Base-by-base conservation (phyloP, 1,140 invertebrate genomes). In the Diabrotica undecimpunctata region DNA sequence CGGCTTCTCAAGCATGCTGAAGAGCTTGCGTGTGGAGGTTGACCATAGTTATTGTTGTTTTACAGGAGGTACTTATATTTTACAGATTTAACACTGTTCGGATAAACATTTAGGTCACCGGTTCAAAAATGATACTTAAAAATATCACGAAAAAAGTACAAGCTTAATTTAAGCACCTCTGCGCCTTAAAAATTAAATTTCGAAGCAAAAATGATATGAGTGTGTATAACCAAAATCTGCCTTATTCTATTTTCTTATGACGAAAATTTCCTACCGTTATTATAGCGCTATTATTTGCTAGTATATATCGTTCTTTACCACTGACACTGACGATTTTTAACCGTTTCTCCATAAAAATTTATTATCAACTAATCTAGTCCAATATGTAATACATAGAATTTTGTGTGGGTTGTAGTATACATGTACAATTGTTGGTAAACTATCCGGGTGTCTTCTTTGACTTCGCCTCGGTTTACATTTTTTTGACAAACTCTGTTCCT, bases 131-230 rank as follows among this genome's bases (percentile, higher is more conserved):
- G 72, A 75, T 71, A 75, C 70, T 77, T 70, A 70, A 76, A 76
- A 73, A 79, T 85, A 85, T 85, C 84, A 86, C 81, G 81, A 84
- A 84, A 85, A 85, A 85, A 86, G 85, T 86, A 86, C 85, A 86
- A 86, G 84, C 84, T 86, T 86, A 84, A 84, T 86, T 85, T 82
- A 86, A 86, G 84, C 85, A 86, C 85, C 84, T 86, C 85, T 84
- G 85, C 85, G 85, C 85, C 85, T 86, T 86, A 86, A 85, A 46
- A 84, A 84, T 83, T 83, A 77, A 77, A 76, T 74, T 76, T 76
- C 72, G 72, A 76, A 77, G 72, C 73, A 78, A 81, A 80, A 80
- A 79, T 74, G 74, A 81, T 81, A 80, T 79, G 80, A 82, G 81
- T 83, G 81, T 83, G 83, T 85, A 82, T 84, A 81, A 83, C 83